phyloP scores from a whole-genome alignment of 2,113 vertebrate genomes.

The Typhlomys cinereus region DNA sequence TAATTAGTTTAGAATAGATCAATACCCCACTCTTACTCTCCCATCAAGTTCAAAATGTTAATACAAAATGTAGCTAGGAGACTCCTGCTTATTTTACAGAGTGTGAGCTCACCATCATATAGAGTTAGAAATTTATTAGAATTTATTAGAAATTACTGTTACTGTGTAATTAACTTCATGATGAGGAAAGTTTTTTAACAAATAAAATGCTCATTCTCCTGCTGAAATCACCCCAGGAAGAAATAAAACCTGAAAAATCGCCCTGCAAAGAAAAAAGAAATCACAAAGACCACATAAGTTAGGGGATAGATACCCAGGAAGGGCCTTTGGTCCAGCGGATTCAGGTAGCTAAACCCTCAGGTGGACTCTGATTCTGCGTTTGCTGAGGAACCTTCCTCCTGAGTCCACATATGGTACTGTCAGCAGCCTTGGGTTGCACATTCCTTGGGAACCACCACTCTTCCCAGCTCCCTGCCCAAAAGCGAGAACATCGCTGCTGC shows the following conservation, averaged over 20 bases:
- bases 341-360: neutral
- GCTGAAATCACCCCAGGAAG: neutral
- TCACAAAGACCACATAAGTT: neutral
- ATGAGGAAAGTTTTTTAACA: neutral
- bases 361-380: neutral
- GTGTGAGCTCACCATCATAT: neutral
- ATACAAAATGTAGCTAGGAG: neutral
- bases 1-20: neutral
- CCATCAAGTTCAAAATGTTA: neutral
- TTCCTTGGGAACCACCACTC: rapidly evolving
- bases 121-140: too few species aligned
- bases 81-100: neutral
- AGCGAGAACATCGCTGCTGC: neutral
- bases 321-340: neutral
- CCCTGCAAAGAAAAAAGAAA: neutral
- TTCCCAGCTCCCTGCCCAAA: neutral
- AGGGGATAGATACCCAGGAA: neutral
- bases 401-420: neutral
- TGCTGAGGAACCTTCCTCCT: neutral
- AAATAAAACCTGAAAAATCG: neutral
- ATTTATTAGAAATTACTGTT: neutral
- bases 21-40: neutral
- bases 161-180: neutral
- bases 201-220: neutral
- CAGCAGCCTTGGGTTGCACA: neutral